Conservation (phyloP, 1,140 invertebrate species). For the Leptoteleia sp. region DNA sequence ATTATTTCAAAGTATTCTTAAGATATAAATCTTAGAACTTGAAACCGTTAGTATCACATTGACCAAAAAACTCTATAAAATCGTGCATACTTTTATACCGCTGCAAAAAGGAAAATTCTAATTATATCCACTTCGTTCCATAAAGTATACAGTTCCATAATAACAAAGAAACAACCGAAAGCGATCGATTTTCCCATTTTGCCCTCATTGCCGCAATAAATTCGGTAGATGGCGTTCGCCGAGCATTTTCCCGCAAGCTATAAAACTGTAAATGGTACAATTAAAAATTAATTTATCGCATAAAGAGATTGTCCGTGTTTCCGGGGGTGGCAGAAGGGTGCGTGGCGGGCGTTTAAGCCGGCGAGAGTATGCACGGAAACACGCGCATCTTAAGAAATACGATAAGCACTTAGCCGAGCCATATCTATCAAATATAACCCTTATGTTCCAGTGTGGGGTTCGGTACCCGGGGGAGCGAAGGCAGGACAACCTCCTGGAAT, state of each 20-base stretch:
- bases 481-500: conserved; percentile 78
- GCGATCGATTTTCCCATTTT: background rate
- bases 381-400: conserved; percentile 75
- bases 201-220: conserved; percentile 32
- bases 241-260: conserved; percentile 16
- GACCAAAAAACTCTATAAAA: too few species aligned
- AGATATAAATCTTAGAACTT: too few species aligned
- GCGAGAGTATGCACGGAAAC: conserved; percentile 33
- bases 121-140: too few species aligned
- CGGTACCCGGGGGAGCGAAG: conserved; percentile 71
- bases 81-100: too few species aligned
- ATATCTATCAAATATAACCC: conserved; percentile 81
- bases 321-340: background rate
- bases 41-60: too few species aligned
- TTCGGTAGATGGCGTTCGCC: conserved; percentile 24
- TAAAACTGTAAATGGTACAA: conserved; percentile 39
- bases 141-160: too few species aligned
- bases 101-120: too few species aligned
- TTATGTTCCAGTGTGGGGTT: conserved; percentile 73
- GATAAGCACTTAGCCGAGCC: conserved; percentile 79
- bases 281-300: conserved; percentile 60
- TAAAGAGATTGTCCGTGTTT: conserved; percentile 50
- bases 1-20: too few species aligned
- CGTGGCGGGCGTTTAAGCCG: conserved; percentile 18
- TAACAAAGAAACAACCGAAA: too few species aligned